These are phyloP conservation scores for Flexamia atlantica DNA, from an alignment of 2,888 invertebrate genomes.

Conservation along the genomic window DNA sequence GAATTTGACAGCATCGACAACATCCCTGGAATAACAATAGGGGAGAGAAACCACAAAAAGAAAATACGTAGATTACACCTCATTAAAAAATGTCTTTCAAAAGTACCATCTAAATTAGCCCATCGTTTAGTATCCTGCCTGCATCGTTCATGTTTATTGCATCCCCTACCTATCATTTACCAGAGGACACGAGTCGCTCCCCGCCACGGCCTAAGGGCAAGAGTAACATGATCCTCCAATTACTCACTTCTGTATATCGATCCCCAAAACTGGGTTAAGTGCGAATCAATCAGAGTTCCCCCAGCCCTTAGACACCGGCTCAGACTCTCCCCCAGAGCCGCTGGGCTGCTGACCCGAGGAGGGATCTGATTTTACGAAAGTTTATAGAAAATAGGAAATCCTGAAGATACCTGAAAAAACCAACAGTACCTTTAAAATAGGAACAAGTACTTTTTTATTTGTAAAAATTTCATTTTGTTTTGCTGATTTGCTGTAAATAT, in stretches of 20 bases:
- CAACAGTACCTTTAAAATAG: too few species aligned
- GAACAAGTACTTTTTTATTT: too few species aligned
- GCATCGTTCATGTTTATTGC: not conserved
- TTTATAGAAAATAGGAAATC: not conserved
- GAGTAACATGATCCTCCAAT: constrained; percentile 27
- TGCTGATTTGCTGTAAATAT: too few species aligned
- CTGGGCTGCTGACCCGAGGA: not conserved
- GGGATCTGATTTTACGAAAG: not conserved
- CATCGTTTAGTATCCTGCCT: too few species aligned
- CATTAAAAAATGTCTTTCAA: too few species aligned
- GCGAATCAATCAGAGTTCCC: constrained; percentile 9
- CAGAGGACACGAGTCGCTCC: not conserved
- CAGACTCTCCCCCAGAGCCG: not conserved
- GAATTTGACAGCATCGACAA: too few species aligned
- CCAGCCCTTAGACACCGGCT: not conserved
- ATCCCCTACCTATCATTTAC: not conserved
- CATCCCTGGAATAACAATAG: too few species aligned
- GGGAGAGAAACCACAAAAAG: too few species aligned
- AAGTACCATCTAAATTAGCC: too few species aligned
- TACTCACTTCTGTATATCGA: constrained; percentile 5
- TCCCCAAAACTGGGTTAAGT: constrained; percentile 42
- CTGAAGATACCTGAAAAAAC: too few species aligned
- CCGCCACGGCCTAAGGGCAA: not conserved
- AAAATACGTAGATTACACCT: too few species aligned
- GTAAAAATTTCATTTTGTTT: too few species aligned